These are phyloP conservation scores for Clarias pachynema DNA, from an alignment of 2,797 vertebrate genomes.

Conservation along the genomic window DNA sequence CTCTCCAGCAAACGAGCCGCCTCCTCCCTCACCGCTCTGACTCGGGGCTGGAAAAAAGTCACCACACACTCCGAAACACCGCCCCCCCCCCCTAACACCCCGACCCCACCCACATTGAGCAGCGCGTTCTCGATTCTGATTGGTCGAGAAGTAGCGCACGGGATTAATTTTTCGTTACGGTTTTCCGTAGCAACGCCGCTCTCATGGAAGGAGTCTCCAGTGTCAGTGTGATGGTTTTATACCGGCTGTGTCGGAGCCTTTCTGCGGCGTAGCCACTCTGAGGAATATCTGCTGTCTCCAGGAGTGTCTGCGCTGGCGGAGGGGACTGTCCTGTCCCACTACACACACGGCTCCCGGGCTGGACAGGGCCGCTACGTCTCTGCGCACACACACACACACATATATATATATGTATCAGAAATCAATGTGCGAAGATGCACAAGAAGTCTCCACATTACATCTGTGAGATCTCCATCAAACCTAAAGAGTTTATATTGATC, in stretches of 20 bases:
- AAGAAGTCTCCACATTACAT: not conserved
- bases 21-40: not conserved
- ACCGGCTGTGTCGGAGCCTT: conserved; percentile 81
- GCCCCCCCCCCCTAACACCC: too few relatives aligned
- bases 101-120: too few relatives aligned
- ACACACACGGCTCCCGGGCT: conserved; percentile 64
- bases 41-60: too few relatives aligned
- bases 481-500: not conserved
- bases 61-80: too few relatives aligned
- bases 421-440: not conserved
- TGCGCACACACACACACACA: conserved; percentile 58
- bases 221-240: conserved; percentile 26
- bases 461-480: not conserved
- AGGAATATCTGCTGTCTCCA: conserved; percentile 99
- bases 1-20: not conserved
- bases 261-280: conserved; percentile 94
- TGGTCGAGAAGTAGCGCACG: not conserved
- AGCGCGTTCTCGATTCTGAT: not conserved
- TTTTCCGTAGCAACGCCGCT: not conserved
- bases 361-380: conserved; percentile 83
- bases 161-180: not conserved
- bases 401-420: not conserved
- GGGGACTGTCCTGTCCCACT: conserved; percentile 71
- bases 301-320: conserved; percentile 86
- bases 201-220: not conserved